phyloP scores from a whole-genome alignment of 2,113 vertebrate species.

The Xenopus laevis region DNA sequence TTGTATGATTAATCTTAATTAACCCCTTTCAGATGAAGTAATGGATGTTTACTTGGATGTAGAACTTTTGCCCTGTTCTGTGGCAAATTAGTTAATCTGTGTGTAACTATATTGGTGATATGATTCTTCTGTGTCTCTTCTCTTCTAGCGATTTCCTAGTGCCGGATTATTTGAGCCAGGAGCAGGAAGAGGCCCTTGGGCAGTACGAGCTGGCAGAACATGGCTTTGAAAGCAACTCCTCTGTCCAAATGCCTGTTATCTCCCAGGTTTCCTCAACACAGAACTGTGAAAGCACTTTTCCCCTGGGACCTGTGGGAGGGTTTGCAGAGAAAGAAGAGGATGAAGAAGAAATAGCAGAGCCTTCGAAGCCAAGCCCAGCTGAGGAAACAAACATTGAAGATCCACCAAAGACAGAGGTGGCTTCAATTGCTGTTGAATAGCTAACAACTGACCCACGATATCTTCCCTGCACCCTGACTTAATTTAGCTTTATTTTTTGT shows the following conservation, averaged over 20 bases:
- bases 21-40: too few species aligned
- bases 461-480: conserved; percentile 18
- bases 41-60: too few species aligned
- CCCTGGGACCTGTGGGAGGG: conserved; percentile 79
- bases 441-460: conserved; percentile 42
- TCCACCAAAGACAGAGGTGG: conserved; percentile 76
- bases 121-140: conserved; percentile 44
- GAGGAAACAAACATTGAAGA: conserved; percentile 71
- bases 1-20: too few species aligned
- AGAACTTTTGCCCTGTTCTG: too few species aligned
- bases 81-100: too few species aligned
- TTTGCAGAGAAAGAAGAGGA: conserved; percentile 76
- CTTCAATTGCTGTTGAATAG: conserved; percentile 87
- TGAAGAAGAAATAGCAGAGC: conserved; percentile 67
- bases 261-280: conserved; percentile 95
- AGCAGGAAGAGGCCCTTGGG: conserved; percentile 89
- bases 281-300: conserved; percentile 89
- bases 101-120: neutral
- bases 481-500: conserved; percentile 12
- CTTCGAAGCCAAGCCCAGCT: conserved; percentile 66
- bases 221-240: conserved; percentile 79
- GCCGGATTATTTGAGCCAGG: conserved; percentile 97
- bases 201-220: conserved; percentile 91
- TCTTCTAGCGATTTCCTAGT: conserved; percentile 92
- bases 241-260: conserved; percentile 84